Percentiles rank a stretch among this genome's conserved stretches.
Conservation (phyloP, 2,113 vertebrate species). For the Antennarius striatus region DNA sequence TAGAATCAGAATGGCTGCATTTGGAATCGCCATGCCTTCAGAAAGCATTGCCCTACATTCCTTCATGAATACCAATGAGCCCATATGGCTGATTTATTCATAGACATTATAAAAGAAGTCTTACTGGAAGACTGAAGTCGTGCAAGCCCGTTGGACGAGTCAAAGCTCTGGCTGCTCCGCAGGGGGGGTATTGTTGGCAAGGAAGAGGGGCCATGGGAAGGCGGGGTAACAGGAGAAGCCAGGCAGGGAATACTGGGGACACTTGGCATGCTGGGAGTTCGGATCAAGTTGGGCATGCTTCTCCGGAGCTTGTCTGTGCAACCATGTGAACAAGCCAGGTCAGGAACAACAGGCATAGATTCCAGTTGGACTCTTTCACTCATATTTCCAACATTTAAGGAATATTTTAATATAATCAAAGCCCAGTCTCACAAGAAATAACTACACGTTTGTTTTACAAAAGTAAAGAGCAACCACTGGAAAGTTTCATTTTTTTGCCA, state of each 20-base stretch:
- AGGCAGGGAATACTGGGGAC: slow-evolving; percentile 87
- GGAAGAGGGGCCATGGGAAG: slow-evolving; percentile 80
- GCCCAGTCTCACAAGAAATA: not conserved
- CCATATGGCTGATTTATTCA: slow-evolving; percentile 11
- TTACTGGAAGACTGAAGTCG: slow-evolving; percentile 94
- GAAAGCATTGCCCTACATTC: not conserved
- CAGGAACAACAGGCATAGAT: not conserved
- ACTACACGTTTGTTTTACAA: not conserved
- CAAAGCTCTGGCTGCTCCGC: slow-evolving; percentile 95
- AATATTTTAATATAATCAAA: not conserved
- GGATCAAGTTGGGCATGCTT: slow-evolving; percentile 95
- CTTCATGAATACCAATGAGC: slow-evolving; percentile 19
- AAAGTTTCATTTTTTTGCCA: too few species aligned
- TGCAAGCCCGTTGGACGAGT: slow-evolving; percentile 89
- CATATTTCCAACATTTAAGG: not conserved
- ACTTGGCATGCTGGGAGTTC: slow-evolving; percentile 91
- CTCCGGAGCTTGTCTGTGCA: slow-evolving; percentile 90
- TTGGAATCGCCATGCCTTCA: not conserved
- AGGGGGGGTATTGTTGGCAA: slow-evolving; percentile 84
- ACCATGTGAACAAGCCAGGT: slow-evolving; percentile 40
- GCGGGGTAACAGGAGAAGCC: slow-evolving; percentile 70
- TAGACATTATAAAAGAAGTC: slow-evolving; percentile 48
- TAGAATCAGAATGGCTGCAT: not conserved
- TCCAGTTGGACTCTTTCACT: not conserved
- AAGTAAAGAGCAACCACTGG: not conserved